Evolutionary conservation across 2,888 invertebrate genomes (phyloP).

Genomic region (Psylliodes chrysocephalus): DNA sequence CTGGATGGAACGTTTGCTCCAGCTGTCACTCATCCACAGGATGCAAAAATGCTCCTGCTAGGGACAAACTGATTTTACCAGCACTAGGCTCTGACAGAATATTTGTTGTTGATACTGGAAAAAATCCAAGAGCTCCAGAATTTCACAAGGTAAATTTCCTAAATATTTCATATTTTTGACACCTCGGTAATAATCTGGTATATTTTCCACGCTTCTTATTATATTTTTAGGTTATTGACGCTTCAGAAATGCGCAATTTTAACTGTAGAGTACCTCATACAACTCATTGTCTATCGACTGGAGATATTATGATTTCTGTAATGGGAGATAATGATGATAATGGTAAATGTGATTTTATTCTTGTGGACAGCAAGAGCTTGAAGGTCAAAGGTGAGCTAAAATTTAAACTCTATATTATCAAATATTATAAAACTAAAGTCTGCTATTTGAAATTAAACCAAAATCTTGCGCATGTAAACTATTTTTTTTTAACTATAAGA

Average conservation of each 20-base stretch:
- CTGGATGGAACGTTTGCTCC: conserved; percentile 97
- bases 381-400: conserved; percentile 75
- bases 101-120: conserved; percentile 84
- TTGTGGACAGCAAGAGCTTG: conserved; percentile 86
- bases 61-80: conserved; percentile 87
- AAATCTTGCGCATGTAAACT: no score
- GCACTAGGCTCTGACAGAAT: conserved; percentile 83
- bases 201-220: background rate
- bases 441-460: no score
- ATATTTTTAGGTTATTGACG: conserved; percentile 77
- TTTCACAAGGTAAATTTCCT: conserved; percentile 82
- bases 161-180: no score
- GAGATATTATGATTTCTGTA: conserved; percentile 94
- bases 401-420: no score
- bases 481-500: no score
- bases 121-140: conserved; percentile 77
- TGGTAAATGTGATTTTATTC: conserved; percentile 86
- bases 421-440: no score
- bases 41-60: conserved; percentile 64
- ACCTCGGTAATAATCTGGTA: no score
- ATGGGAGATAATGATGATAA: conserved; percentile 91
- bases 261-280: conserved; percentile 91
- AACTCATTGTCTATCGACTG: conserved; percentile 90
- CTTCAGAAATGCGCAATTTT: conserved; percentile 77
- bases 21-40: conserved; percentile 76